These are phyloP conservation scores for Aphelenchoides fujianensis DNA, from an alignment of 1,140 invertebrate genomes.

Conservation along the genomic window DNA sequence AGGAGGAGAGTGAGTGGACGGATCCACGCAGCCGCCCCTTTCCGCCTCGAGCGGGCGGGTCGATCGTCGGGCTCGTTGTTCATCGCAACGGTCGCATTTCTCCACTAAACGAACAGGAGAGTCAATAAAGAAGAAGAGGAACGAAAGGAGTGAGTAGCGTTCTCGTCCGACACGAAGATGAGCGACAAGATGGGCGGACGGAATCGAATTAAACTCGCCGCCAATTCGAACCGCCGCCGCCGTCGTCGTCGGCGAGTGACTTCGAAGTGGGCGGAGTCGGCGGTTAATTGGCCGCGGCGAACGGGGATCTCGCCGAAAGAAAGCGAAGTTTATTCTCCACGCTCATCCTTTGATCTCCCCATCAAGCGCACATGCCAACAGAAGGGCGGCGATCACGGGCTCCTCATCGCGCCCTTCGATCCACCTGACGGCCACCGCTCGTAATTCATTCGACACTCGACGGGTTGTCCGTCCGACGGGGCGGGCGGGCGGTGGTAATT, in stretches of 20 bases:
- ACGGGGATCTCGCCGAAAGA: not conserved
- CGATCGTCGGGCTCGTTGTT: too few relatives aligned
- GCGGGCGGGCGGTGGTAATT: not conserved
- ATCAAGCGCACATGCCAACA: too few relatives aligned
- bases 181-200: not conserved
- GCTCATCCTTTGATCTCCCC: too few relatives aligned
- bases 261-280: too few relatives aligned
- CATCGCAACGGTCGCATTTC: too few relatives aligned
- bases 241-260: too few relatives aligned
- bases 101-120: not conserved
- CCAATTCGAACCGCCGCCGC: not conserved
- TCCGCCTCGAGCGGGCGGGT: not conserved
- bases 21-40: not conserved
- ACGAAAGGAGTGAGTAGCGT: not conserved
- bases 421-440: not conserved
- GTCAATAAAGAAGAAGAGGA: too few relatives aligned
- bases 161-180: not conserved
- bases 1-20: not conserved
- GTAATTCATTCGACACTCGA: conserved; percentile 1
- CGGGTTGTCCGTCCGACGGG: not conserved
- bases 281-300: not conserved
- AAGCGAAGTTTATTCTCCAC: too few relatives aligned
- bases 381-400: not conserved
- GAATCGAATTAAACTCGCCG: not conserved
- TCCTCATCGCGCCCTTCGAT: not conserved